Base-by-base conservation (phyloP, 2,797 vertebrate species). In the Karalla daura region DNA sequence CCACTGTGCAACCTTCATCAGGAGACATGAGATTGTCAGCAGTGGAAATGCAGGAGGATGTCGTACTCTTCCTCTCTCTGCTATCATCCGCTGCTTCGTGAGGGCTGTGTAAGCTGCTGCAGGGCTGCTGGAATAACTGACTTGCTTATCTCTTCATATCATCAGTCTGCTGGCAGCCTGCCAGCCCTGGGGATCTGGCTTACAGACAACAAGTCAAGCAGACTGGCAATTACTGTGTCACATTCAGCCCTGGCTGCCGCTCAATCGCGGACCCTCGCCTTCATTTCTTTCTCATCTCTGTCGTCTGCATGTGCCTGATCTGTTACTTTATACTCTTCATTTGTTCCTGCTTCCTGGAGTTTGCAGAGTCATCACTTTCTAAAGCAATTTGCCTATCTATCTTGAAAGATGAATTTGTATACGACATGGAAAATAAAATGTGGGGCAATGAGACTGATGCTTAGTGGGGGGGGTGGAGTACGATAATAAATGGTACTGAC, bases 151-250 rank as follows among this genome's bases (percentile, higher is more conserved):
- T 83, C 47, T 74, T 83, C 52, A 81, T 89, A 86, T 84, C 76
- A 91, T 88, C 88, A 63, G 80, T 70, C 60, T 58, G 63, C 58
- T 88, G 88, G 86, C 83, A 58, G 62, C 49, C 50, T 5, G 71
- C 80, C 86, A 85, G 51, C 35, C 32, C 50, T 14, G 32, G 49
- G 76, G 85, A 84, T 88, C 87, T 85, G 80, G 80, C 83, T 84
- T 67, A 73, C 55, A 88, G 74, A 83, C 83, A 84, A 74, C 78
- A 87, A 85, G 78, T 88, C 75, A 83, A 77, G 78, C 85, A 86
- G 71, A 89, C 76, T 78, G 77, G 76, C 83, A 87, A 87, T 90
- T 88, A 92, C 79, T 81, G 74, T 63, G 81, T 88, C 79, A 89
- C 51, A 81, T 83, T 79, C 76, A 78, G 70, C 28, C 32, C 65